Evolutionary conservation across 1,140 invertebrate species (phyloP), one percentile per base, ranked within the genome.

Genomic region (Drosophila miranda): DNA sequence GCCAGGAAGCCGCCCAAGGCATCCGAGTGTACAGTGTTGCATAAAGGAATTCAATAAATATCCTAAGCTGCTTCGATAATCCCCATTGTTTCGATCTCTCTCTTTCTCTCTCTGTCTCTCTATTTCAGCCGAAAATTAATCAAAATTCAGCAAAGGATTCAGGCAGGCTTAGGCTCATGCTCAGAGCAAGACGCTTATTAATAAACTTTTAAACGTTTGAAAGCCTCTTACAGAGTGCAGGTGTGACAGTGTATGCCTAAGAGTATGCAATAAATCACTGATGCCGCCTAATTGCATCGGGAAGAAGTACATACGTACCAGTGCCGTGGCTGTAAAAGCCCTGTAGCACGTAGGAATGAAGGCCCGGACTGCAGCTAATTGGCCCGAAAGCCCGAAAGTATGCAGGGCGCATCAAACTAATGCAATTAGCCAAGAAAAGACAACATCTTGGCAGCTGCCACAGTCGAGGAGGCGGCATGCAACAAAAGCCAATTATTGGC

Each of bases 361-460:
- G 43, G 13, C 42, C 42, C 30, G 26, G 43, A 53, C 61, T 67
- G 61, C 62, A 55, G 42, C 50, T 69, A 69, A 68, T 68, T 50
- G 53, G 67, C 60, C 3, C 8, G 11, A 13, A 38, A 77, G 74
- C 58, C 34, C 45, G 59, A 73, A 74, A 80, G 56, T 74, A 78
- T 55, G 55, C 53, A 55, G 57, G 55, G 55, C 46, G 60, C 41
- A 64, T 50, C 55, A 55, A 60, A 60, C 45, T 67, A 83, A 84
- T 84, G 75, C 80, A 84, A 83, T 84, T 80, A 79, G 52, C 43
- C 48, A 52, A 41, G 53, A 44, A 69, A 78, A 52, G 38, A 55
- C 52, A 62, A 43, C 54, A 67, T 55, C 44, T 58, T 53, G 41
- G 43, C 49, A 42, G 46, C 19, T 19, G 43, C 34, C 45, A 48